Conservation (phyloP, 2,113 vertebrate species). For the Pseudorasbora parva region DNA sequence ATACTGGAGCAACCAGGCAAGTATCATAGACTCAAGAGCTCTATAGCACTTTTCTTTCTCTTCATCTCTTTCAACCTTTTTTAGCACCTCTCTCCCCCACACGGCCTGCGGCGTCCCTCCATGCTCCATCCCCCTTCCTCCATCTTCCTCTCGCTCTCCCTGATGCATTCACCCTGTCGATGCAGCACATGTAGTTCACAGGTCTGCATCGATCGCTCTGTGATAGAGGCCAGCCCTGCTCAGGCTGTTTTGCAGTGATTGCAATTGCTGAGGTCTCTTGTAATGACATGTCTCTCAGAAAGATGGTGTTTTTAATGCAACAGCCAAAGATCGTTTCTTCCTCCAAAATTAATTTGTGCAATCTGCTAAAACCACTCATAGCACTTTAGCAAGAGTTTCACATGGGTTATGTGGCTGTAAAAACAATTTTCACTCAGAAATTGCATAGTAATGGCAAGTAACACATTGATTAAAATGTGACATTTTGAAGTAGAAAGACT, state of each 20-base stretch:
- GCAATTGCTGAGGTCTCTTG: slow-evolving; percentile 59
- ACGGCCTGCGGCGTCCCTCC: neutral
- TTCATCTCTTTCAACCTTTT: slow-evolving; percentile 11
- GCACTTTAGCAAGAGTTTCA: no score
- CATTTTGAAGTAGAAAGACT: no score
- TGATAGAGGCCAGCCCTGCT: slow-evolving; percentile 52
- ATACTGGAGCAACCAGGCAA: slow-evolving; percentile 7
- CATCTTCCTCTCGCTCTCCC: neutral
- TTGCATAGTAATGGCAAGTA: no score
- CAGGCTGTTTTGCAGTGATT: slow-evolving; percentile 52
- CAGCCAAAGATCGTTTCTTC: neutral
- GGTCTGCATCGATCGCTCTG: slow-evolving; percentile 67
- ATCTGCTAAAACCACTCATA: no score
- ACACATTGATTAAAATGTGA: no score
- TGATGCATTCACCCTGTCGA: slow-evolving; percentile 63
- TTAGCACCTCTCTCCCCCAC: slow-evolving; percentile 1
- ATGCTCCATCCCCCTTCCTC: slow-evolving; percentile 15
- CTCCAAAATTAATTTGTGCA: neutral
- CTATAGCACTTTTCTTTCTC: slow-evolving; percentile 47
- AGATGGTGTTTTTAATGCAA: neutral
- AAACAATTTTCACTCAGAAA: no score
- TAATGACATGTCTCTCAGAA: slow-evolving; percentile 57
- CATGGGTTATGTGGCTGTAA: no score
- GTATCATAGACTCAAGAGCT: slow-evolving; percentile 37
- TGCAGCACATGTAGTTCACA: slow-evolving; percentile 73